Percentiles rank a stretch among this genome's conserved stretches.
phyloP scores from a whole-genome alignment of 2,113 vertebrate genomes.

The Pontoporia blainvillei region DNA sequence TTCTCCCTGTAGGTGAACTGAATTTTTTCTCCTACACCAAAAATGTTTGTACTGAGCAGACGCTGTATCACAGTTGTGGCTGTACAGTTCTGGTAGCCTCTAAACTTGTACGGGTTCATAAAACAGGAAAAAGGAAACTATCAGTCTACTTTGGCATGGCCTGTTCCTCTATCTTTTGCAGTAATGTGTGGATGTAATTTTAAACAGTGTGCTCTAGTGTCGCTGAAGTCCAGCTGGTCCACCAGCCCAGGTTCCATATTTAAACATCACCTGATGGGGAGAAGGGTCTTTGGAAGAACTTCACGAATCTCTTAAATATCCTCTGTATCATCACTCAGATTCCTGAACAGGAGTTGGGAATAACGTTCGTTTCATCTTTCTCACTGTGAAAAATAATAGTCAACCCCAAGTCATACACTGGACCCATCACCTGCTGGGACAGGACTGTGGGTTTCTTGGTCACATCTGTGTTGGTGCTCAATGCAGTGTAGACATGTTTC shows the following conservation, averaged over 20 bases:
- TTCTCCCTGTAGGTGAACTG: neutral
- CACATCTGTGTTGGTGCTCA: conserved; percentile 44
- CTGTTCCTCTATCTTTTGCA: neutral
- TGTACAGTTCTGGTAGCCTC: neutral
- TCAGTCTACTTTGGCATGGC: too few relatives aligned
- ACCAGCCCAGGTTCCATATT: neutral
- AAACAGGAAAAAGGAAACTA: neutral
- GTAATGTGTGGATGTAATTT: neutral
- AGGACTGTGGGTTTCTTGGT: conserved; percentile 51
- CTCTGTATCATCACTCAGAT: neutral
- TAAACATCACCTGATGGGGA: neutral
- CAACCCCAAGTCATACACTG: conserved; percentile 40
- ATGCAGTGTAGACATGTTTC: conserved; percentile 33
- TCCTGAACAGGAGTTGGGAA: neutral
- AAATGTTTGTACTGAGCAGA: neutral
- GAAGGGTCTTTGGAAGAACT: neutral
- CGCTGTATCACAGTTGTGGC: neutral
- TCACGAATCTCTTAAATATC: neutral
- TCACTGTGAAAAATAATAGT: neutral
- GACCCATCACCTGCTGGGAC: conserved; percentile 55
- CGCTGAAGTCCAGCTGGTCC: neutral
- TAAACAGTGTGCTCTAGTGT: neutral
- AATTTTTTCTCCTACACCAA: neutral
- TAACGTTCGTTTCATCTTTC: neutral
- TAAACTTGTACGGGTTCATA: neutral